These are phyloP conservation scores for Syngnathus typhle DNA, from an alignment of 2,113 vertebrate species.

Conservation along the genomic window DNA sequence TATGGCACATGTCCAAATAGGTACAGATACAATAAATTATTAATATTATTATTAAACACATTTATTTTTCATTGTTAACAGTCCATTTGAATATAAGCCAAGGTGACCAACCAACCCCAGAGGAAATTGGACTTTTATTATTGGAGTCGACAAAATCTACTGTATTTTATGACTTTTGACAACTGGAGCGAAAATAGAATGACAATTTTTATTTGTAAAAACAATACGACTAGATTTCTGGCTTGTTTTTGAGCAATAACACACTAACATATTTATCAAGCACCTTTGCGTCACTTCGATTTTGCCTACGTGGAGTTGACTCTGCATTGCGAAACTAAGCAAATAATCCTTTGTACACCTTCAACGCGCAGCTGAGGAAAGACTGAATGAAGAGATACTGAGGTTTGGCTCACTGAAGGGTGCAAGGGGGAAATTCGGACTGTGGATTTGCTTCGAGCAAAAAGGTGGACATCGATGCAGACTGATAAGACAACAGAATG, in stretches of 20 bases:
- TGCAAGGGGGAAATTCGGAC: not conserved
- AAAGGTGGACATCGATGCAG: constrained; percentile 25
- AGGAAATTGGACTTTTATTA: not conserved
- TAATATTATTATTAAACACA: no score
- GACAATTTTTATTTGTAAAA: not conserved
- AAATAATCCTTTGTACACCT: constrained; percentile 23
- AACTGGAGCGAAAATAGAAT: not conserved
- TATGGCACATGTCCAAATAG: not conserved
- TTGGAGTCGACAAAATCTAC: not conserved
- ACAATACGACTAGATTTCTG: not conserved
- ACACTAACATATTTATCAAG: constrained; percentile 24
- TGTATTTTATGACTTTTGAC: not conserved
- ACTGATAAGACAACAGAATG: constrained; percentile 48
- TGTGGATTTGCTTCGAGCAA: not conserved
- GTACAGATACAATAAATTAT: not conserved
- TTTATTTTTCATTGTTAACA: not conserved
- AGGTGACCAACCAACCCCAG: not conserved
- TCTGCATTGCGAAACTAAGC: constrained; percentile 32
- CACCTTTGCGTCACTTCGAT: constrained; percentile 42
- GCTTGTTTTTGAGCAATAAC: not conserved
- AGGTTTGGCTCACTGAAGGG: not conserved
- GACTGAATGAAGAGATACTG: not conserved
- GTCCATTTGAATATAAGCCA: not conserved
- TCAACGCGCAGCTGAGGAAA: not conserved
- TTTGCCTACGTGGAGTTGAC: constrained; percentile 32